Percentiles rank a stretch among this genome's conserved stretches.
phyloP scores from a whole-genome alignment of 2,797 vertebrate species.

The Eidolon dupreanum region DNA sequence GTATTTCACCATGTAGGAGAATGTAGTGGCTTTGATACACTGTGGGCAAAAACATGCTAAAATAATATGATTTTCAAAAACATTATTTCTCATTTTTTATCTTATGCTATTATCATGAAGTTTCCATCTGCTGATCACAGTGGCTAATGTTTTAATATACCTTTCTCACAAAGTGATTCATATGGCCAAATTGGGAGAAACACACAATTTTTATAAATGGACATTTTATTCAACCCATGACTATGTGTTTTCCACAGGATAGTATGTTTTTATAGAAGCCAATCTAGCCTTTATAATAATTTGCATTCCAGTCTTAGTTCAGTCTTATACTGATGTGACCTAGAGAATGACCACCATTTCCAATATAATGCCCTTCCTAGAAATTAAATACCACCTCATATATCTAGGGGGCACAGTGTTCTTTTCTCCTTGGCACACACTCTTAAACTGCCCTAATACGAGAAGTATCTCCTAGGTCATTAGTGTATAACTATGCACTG shows the following conservation, averaged over 20 bases:
- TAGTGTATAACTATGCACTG: background rate
- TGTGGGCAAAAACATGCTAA: background rate
- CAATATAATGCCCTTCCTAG: background rate
- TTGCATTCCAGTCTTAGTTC: background rate
- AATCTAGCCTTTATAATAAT: conserved; percentile 43
- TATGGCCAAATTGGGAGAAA: background rate
- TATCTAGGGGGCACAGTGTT: background rate
- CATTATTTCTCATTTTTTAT: background rate
- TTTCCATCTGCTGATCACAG: conserved; percentile 18
- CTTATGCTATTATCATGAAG: background rate
- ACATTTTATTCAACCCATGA: background rate
- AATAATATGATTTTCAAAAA: conserved; percentile 30
- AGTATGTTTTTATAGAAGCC: background rate
- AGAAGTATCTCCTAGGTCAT: background rate
- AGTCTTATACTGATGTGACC: background rate
- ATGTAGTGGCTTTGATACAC: background rate
- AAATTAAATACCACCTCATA: background rate
- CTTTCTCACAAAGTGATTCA: conserved; percentile 14
- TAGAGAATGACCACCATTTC: background rate
- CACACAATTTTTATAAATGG: conserved; percentile 26
- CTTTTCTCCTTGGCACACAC: background rate
- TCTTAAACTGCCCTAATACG: background rate
- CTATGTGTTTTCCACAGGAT: background rate
- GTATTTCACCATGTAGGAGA: conserved; percentile 11
- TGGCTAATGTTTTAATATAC: conserved; percentile 21